Evolutionary conservation across 2,888 invertebrate genomes (phyloP).

Genomic region (Acanthopleura granulata): DNA sequence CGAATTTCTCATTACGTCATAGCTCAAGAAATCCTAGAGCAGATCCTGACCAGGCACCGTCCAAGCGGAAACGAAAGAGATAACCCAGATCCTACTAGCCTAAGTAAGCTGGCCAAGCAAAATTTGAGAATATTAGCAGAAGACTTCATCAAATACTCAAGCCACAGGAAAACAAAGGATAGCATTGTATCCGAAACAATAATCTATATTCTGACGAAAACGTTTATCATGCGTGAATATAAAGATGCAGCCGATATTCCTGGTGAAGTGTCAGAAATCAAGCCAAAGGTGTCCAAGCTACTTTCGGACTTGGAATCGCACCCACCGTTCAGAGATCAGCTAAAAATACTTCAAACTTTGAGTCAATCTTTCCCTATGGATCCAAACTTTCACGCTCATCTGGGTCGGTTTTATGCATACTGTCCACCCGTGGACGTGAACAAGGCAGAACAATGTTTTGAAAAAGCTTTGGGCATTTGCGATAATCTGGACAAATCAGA

Average conservation of each 20-base stretch:
- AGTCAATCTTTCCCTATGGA: constrained; percentile 38
- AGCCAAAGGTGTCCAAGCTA: constrained; percentile 34
- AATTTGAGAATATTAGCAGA: constrained; percentile 32
- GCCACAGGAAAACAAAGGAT: constrained; percentile 31
- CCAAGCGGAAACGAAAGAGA: constrained; percentile 18
- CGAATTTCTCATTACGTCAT: constrained; percentile 36
- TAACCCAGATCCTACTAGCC: constrained; percentile 14
- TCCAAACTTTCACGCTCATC: constrained; percentile 39
- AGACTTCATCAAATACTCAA: constrained; percentile 36
- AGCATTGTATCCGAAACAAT: constrained; percentile 25
- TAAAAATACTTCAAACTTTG: constrained; percentile 35
- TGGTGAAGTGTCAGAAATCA: constrained; percentile 28
- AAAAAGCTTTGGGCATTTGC: constrained; percentile 34
- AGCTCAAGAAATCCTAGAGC: constrained; percentile 41
- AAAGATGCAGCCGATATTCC: constrained; percentile 32
- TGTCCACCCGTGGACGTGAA: constrained; percentile 38
- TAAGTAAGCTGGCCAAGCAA: constrained; percentile 31
- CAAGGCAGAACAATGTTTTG: constrained; percentile 36
- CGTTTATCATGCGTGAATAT: constrained; percentile 41
- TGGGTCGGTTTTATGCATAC: constrained; percentile 39
- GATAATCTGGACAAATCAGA: constrained; percentile 25
- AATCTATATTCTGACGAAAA: constrained; percentile 34
- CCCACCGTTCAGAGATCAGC: constrained; percentile 37
- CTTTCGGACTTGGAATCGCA: constrained; percentile 37
- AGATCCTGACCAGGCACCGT: constrained; percentile 26